Percentiles rank a stretch among this genome's conserved stretches.
phyloP scores from a whole-genome alignment of 2,113 vertebrate species.

The Callaeas wilsoni region DNA sequence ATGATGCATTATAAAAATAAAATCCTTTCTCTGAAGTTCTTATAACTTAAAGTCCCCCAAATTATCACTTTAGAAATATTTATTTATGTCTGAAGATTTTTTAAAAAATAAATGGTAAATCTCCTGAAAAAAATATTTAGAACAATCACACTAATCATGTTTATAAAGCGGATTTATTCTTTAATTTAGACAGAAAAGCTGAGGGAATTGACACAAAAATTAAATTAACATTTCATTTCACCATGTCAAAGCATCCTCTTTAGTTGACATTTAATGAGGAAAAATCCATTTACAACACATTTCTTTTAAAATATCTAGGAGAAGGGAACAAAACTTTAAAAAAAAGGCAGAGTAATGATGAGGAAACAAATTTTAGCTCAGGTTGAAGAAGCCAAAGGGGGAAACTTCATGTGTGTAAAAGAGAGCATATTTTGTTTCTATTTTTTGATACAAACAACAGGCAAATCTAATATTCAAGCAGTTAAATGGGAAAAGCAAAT shows the following conservation, averaged over 20 bases:
- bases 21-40: not conserved
- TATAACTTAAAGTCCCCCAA: not conserved
- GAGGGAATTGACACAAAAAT: not conserved
- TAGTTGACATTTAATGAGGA: not conserved
- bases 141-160: not conserved
- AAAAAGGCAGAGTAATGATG: not conserved
- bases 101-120: not conserved
- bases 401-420: not conserved
- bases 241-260: not conserved
- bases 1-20: not conserved
- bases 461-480: not conserved
- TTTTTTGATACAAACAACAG: not conserved
- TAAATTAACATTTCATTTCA: not conserved
- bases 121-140: not conserved
- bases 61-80: not conserved
- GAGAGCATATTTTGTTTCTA: not conserved
- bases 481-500: not conserved
- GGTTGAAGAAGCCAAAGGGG: not conserved
- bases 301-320: not conserved
- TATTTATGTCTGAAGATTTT: not conserved
- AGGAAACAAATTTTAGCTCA: not conserved
- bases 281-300: not conserved
- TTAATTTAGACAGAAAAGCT: not conserved
- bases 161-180: not conserved
- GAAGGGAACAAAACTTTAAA: not conserved